Evolutionary conservation across 2,888 invertebrate genomes (phyloP), one percentile per base, ranked within the genome.

Genomic region (Esperia sulphurella): DNA sequence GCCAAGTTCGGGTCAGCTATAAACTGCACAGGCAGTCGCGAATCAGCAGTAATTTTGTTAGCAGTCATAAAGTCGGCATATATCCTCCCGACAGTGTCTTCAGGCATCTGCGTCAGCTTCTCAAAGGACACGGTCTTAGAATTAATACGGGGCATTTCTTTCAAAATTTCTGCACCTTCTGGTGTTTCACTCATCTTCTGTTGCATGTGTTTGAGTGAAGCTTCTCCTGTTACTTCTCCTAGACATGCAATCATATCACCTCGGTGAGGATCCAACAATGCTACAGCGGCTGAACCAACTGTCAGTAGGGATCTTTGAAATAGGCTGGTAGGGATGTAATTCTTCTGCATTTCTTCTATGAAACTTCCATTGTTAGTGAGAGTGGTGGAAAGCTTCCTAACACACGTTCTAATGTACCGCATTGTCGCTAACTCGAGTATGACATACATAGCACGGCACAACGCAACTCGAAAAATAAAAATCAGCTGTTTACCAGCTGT

Each of bases 211-310:
- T 88, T 87, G 5, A 98, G 87, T 3, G 97, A 95, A 41, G 73
- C 75, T 55, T 90, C 87, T 2, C 94, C 98, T 8, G 98, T 97
- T 0, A 97, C 95, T 88, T 99, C 98, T 0, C 97, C 98, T 60
- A 98, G 91, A 57, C 97, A 96, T 14, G 98, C 97, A 59, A 99
- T 96, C 96, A 98, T 97, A 74, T 99, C 98, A 13, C 93, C 95
- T 53, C 95, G 88, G 49, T 79, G 69, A 7, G 99, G 99, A 85
- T 98, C 93, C 8, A 94, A 67, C 40, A 99, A 83, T 0, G 97
- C 93, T 46, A 96, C 91, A 28, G 94, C 85, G 14, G 97, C 96
- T n/a, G 98, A 96, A 8, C 98, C 98, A n/a, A 93, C 88, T 12
- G 95, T 91, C 35, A 99, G 89, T 10, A 97, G 64, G 0, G 92